phyloP scores from a whole-genome alignment of 2,797 vertebrate species.

The Cheirogaleus major region DNA sequence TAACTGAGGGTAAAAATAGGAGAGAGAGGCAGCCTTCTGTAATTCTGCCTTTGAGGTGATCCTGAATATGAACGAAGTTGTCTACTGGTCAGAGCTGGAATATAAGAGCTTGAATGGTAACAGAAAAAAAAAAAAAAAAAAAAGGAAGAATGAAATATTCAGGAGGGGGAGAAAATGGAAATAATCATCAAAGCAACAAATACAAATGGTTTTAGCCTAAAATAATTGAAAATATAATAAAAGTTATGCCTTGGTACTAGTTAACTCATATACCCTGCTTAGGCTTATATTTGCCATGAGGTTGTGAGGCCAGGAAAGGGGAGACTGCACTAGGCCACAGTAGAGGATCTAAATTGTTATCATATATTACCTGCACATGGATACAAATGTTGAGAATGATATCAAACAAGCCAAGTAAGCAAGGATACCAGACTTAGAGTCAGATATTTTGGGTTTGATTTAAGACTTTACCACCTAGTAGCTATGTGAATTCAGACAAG shows the following conservation, averaged over 20 bases:
- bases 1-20: background rate
- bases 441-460: background rate
- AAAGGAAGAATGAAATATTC: background rate
- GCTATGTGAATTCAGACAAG: background rate
- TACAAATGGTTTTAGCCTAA: background rate
- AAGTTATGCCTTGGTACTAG: background rate
- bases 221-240: background rate
- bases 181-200: background rate
- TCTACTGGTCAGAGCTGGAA: background rate
- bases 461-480: background rate
- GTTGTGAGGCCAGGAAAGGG: background rate
- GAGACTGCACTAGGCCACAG: background rate
- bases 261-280: background rate
- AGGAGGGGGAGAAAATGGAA: background rate
- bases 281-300: background rate
- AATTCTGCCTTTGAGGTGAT: background rate
- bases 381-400: background rate
- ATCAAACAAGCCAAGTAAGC: background rate
- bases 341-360: background rate
- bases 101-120: background rate
- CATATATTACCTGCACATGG: background rate
- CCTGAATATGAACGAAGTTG: background rate
- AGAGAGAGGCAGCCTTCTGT: background rate
- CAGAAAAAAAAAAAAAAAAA: background rate
- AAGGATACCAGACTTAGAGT: background rate